Percentiles rank a stretch among this genome's conserved stretches.
Conservation (phyloP, 2,888 invertebrate genomes). For the Nymphalis urticae region DNA sequence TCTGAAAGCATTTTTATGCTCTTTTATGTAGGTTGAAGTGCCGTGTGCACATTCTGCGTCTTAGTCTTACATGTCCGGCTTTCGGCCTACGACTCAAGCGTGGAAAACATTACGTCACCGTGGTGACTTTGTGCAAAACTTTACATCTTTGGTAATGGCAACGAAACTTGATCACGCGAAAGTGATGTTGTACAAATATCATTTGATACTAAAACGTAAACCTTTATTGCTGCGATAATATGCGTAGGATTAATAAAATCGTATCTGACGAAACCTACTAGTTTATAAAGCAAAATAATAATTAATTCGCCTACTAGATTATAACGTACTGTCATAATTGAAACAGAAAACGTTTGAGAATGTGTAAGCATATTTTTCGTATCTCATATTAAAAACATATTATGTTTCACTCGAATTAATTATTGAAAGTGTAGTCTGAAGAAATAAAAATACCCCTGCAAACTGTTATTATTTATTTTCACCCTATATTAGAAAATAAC, state of each 20-base stretch:
- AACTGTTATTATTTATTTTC: too few species aligned
- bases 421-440: too few species aligned
- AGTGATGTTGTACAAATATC: conserved; percentile 14
- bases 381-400: background rate
- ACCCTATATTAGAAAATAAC: too few species aligned
- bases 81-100: conserved; percentile 64
- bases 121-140: conserved; percentile 47
- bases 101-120: conserved; percentile 73
- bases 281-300: conserved; percentile 29
- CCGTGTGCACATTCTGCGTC: conserved; percentile 73
- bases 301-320: conserved; percentile 30
- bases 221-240: conserved; percentile 7
- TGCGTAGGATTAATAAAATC: conserved; percentile 20
- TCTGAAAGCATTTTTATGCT: conserved; percentile 66
- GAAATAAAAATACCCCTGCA: too few species aligned
- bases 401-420: background rate
- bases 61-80: conserved; percentile 69
- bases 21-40: conserved; percentile 74
- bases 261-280: conserved; percentile 36
- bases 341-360: background rate
- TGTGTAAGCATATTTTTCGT: conserved; percentile 4
- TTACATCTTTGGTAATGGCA: conserved; percentile 35
- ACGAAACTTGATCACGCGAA: conserved; percentile 34
- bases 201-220: conserved; percentile 15
- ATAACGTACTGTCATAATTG: background rate